Percentiles rank a stretch among this genome's conserved stretches.
phyloP scores from a whole-genome alignment of 2,113 vertebrate species.

The Prionailurus bengalensis region DNA sequence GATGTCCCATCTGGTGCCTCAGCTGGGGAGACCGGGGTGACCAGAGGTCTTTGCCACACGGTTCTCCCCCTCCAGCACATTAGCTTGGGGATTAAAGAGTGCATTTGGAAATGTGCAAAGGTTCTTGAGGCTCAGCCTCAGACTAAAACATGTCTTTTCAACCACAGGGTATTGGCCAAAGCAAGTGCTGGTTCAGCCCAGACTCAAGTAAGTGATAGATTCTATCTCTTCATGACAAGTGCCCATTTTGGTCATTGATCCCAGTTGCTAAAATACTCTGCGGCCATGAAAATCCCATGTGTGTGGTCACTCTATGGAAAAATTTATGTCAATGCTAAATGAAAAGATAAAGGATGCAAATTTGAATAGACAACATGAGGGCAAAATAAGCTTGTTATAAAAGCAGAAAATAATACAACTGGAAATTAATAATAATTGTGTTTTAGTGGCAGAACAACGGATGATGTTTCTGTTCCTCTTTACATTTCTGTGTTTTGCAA shows the following conservation, averaged over 20 bases:
- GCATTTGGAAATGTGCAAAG: background rate
- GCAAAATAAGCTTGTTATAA: background rate
- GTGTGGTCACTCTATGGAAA: background rate
- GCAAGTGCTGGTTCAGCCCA: background rate
- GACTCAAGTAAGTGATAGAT: background rate
- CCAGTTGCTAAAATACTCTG: no score
- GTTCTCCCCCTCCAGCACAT: background rate
- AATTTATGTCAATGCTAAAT: no score
- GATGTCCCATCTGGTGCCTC: background rate
- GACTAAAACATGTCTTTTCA: background rate
- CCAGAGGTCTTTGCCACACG: background rate
- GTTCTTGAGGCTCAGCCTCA: background rate
- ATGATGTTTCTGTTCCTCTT: background rate
- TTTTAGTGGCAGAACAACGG: background rate
- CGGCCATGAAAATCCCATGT: background rate
- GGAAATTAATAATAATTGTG: background rate
- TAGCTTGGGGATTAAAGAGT: no score
- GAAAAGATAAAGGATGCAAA: background rate
- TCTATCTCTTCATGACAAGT: background rate
- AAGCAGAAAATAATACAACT: background rate
- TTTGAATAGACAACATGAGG: background rate
- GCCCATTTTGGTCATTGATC: background rate
- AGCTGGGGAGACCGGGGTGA: background rate
- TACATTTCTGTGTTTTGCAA: background rate
- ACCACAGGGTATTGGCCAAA: background rate